Evolutionary conservation across 2,888 invertebrate genomes (phyloP).

Genomic region (Machimus atricapillus): DNA sequence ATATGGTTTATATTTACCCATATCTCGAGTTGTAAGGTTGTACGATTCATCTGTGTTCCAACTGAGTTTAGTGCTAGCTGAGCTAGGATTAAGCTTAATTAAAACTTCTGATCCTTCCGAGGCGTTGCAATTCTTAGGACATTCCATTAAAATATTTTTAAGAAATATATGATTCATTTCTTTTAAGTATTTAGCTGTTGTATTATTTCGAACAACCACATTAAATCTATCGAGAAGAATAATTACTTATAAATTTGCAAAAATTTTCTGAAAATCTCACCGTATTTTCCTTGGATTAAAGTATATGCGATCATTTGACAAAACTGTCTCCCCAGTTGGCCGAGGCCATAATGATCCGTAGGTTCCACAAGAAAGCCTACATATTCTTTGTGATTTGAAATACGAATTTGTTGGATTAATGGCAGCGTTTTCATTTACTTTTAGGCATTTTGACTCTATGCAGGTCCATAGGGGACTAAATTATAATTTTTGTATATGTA

Average conservation of each 20-base stretch:
- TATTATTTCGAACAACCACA: neutral
- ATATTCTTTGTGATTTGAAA: conserved; percentile 67
- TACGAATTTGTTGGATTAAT: neutral
- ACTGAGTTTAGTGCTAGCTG: conserved; percentile 64
- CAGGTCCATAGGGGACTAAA: conserved; percentile 40
- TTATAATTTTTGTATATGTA: neutral
- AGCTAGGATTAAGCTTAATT: conserved; percentile 67
- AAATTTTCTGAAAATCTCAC: conserved; percentile 19
- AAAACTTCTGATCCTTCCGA: conserved; percentile 65
- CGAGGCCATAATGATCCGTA: conserved; percentile 76
- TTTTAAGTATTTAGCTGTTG: conserved; percentile 10
- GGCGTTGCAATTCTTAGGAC: conserved; percentile 65
- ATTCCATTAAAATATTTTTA: conserved; percentile 68
- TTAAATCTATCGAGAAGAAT: neutral
- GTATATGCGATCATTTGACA: conserved; percentile 61
- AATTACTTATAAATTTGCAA: neutral
- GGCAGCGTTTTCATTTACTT: neutral
- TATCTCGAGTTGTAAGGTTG: conserved; percentile 66
- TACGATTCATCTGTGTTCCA: conserved; percentile 78
- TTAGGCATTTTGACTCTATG: conserved; percentile 3
- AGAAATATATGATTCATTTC: conserved; percentile 67
- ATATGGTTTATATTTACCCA: conserved; percentile 60
- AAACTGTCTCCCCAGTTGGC: conserved; percentile 66
- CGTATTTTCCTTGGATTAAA: conserved; percentile 67
- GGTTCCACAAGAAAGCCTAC: conserved; percentile 73